Evolutionary conservation across 2,888 invertebrate species (phyloP).

Genomic region (Belgica antarctica): DNA sequence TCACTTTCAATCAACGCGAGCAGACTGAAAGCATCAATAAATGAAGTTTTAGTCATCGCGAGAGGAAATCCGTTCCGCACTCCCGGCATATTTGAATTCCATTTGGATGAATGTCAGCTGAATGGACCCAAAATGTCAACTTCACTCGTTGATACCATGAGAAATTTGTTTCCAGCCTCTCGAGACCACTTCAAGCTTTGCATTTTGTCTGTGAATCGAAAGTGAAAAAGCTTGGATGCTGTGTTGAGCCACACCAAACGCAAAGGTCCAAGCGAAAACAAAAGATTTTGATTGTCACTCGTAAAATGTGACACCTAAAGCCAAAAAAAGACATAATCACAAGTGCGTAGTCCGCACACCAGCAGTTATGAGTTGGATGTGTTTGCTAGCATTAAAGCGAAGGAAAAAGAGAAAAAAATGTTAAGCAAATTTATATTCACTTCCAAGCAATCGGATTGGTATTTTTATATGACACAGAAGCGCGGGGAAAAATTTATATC

Average conservation of each 20-base stretch:
- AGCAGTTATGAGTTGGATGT: neutral
- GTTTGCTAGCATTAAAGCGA: neutral
- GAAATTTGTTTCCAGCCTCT: neutral
- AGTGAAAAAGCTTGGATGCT: constrained; percentile 16
- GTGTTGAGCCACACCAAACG: neutral
- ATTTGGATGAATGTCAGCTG: neutral
- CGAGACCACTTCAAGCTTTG: neutral
- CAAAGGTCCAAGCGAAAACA: neutral
- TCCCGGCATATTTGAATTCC: neutral
- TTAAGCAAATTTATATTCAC: constrained; percentile 17
- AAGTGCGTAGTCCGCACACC: neutral
- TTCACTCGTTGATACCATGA: no score
- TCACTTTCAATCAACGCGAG: neutral
- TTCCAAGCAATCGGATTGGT: neutral
- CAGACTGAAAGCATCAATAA: no score
- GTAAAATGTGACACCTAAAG: neutral
- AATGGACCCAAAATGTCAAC: neutral
- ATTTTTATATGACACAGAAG: constrained; percentile 10
- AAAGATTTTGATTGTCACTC: constrained; percentile 10
- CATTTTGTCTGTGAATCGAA: constrained; percentile 1
- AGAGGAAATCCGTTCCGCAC: neutral
- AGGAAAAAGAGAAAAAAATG: neutral
- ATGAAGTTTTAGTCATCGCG: neutral
- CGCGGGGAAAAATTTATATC: constrained; percentile 16
- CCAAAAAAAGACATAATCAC: neutral